Percentiles rank a stretch among this genome's conserved stretches.
Conservation (phyloP, 2,888 invertebrate genomes). For the Yponomeuta cagnagella region DNA sequence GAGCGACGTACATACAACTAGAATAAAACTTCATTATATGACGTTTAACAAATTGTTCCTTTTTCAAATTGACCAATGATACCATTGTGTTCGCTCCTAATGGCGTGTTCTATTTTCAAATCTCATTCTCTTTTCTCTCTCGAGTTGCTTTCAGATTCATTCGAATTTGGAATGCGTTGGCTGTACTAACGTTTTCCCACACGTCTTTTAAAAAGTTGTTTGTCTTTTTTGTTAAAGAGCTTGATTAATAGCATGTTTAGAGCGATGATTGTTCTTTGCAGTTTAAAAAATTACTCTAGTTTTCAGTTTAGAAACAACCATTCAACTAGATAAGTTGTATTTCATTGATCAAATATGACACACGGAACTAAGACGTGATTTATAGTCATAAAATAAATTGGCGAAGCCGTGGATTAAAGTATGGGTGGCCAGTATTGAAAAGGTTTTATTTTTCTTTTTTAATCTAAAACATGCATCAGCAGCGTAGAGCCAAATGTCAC, state of each 20-base stretch:
- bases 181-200: slow-evolving; percentile 67
- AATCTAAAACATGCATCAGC: slow-evolving; percentile 73
- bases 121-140: slow-evolving; percentile 75
- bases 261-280: slow-evolving; percentile 45
- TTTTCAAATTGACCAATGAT: slow-evolving; percentile 76
- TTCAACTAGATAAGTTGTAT: slow-evolving; percentile 7
- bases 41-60: slow-evolving; percentile 77
- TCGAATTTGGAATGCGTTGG: slow-evolving; percentile 72
- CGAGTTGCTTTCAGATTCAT: slow-evolving; percentile 70
- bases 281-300: slow-evolving; percentile 23
- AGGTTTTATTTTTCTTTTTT: slow-evolving; percentile 34
- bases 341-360: slow-evolving; percentile 14
- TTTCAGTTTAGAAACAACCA: slow-evolving; percentile 9
- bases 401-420: slow-evolving; percentile 24
- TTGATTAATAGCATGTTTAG: slow-evolving; percentile 68
- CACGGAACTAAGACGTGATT: slow-evolving; percentile 15
- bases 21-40: slow-evolving; percentile 72
- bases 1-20: slow-evolving; percentile 64
- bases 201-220: slow-evolving; percentile 52
- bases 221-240: slow-evolving; percentile 62
- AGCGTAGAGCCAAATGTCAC: slow-evolving; percentile 71
- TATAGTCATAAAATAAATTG: slow-evolving; percentile 42
- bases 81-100: slow-evolving; percentile 73
- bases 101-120: slow-evolving; percentile 75
- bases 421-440: slow-evolving; percentile 42